Evolutionary conservation across 2,888 invertebrate genomes (phyloP).

Genomic region (Apantesis nais): DNA sequence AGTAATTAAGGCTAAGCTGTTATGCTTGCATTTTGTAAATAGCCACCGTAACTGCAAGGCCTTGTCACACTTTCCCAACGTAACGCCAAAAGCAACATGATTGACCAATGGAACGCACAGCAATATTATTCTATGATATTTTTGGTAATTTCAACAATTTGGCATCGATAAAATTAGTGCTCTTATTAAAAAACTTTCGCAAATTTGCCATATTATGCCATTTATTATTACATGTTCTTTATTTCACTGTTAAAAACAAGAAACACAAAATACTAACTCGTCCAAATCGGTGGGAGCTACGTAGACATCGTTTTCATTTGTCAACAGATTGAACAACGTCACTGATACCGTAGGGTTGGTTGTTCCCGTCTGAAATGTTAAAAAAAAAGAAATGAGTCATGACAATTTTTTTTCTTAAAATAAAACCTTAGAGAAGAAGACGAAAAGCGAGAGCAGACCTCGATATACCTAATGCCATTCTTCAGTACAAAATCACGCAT

Average conservation of each 20-base stretch:
- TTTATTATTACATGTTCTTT: no score
- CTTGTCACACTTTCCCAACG: not conserved
- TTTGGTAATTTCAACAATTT: no score
- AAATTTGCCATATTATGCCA: no score
- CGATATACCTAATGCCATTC: not conserved
- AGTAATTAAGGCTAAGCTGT: no score
- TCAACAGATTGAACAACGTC: conserved; percentile 63
- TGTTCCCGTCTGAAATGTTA: conserved; percentile 75
- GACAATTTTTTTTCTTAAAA: not conserved
- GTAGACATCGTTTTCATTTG: conserved; percentile 50
- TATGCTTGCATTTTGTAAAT: no score
- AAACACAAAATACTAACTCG: conserved; percentile 62
- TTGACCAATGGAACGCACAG: no score
- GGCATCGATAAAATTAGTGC: no score
- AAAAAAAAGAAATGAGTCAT: not conserved
- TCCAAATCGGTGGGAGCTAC: conserved; percentile 60
- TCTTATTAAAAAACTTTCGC: no score
- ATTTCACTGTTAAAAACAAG: not conserved
- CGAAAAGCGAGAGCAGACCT: not conserved
- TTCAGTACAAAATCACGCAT: not conserved
- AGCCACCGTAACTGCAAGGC: not conserved
- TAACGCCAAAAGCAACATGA: not conserved
- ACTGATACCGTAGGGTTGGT: conserved; percentile 75
- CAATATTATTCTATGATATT: no score
- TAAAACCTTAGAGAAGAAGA: not conserved